These are phyloP conservation scores for Ormyrus rosae DNA, from an alignment of 2,888 invertebrate species.

Conservation along the genomic window DNA sequence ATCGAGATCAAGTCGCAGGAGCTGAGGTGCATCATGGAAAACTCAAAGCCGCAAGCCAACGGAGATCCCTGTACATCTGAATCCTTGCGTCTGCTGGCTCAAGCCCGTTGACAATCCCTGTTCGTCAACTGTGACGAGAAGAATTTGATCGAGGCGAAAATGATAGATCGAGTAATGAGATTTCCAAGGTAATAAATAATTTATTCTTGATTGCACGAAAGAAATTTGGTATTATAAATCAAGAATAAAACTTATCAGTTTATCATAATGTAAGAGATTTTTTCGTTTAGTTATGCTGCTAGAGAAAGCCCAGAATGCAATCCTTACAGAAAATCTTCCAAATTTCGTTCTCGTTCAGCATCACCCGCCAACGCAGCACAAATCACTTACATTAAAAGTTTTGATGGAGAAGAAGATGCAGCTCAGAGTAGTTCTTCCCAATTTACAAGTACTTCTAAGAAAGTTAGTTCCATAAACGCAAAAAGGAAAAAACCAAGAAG, in stretches of 20 bases:
- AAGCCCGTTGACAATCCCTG: slow-evolving; percentile 76
- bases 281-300: slow-evolving; percentile 86
- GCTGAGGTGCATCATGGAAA: slow-evolving; percentile 75
- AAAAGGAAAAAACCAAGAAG: slow-evolving; percentile 70
- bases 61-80: slow-evolving; percentile 47
- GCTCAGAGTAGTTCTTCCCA: slow-evolving; percentile 73
- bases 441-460: slow-evolving; percentile 63
- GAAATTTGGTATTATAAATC: no score
- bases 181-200: slow-evolving; percentile 82
- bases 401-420: slow-evolving; percentile 90
- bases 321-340: slow-evolving; percentile 78
- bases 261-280: neutral
- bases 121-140: slow-evolving; percentile 78
- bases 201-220: neutral
- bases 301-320: slow-evolving; percentile 85
- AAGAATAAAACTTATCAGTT: no score
- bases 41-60: slow-evolving; percentile 26
- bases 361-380: slow-evolving; percentile 83
- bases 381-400: slow-evolving; percentile 95
- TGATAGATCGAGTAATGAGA: slow-evolving; percentile 87
- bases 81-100: slow-evolving; percentile 77
- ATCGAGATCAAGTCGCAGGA: slow-evolving; percentile 72
- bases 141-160: slow-evolving; percentile 80
- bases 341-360: slow-evolving; percentile 83
- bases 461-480: slow-evolving; percentile 69